Conservation (phyloP, 2,113 vertebrate genomes). For the Gracilinanus agilis region DNA sequence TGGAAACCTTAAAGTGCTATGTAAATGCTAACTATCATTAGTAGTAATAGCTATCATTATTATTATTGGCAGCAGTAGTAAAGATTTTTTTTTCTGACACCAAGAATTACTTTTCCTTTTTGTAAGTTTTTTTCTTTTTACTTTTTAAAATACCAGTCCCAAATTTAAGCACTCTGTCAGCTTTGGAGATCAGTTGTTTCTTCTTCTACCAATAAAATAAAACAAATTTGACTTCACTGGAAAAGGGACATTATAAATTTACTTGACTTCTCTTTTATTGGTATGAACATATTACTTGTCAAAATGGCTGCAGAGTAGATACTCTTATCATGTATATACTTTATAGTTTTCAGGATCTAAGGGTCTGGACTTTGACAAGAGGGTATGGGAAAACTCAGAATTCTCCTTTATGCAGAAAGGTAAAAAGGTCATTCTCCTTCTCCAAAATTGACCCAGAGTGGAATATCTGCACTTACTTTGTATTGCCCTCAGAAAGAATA, state of each 20-base stretch:
- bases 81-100: background rate
- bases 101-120: background rate
- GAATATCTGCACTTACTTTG: too few relatives aligned
- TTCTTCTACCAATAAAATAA: background rate
- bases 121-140: background rate
- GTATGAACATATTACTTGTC: background rate
- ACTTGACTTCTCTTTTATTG: background rate
- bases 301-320: background rate
- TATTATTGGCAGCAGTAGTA: background rate
- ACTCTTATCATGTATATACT: background rate
- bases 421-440: background rate
- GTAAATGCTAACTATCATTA: background rate
- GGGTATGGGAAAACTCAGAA: background rate
- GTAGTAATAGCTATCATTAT: background rate
- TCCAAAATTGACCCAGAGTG: background rate
- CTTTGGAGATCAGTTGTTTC: background rate
- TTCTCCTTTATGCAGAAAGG: background rate
- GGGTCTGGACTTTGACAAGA: background rate
- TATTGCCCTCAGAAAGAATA: background rate
- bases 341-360: background rate
- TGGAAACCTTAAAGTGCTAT: background rate
- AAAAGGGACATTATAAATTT: background rate
- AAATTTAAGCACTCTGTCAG: background rate
- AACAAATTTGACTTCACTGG: background rate
- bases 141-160: background rate